phyloP scores from a whole-genome alignment of 2,888 invertebrate species.

The Acanthopleura granulata region DNA sequence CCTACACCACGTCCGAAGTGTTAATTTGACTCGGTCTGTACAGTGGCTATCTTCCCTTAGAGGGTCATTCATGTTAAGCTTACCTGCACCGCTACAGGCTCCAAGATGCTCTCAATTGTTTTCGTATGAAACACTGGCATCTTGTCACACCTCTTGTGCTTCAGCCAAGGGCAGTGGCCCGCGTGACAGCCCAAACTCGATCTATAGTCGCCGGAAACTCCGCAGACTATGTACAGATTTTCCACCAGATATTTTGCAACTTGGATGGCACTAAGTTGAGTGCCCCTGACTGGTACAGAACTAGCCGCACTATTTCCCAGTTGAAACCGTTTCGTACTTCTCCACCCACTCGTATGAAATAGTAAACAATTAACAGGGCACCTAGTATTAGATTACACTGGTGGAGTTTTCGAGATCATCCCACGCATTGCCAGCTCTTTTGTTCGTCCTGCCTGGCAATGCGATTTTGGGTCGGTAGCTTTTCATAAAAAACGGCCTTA shows the following conservation, averaged over 20 bases:
- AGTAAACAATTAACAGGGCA: background rate
- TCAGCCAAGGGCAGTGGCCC: background rate
- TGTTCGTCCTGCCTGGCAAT: too few species aligned
- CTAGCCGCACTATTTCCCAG: background rate
- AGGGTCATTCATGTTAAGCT: constrained; percentile 29
- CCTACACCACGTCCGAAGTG: too few species aligned
- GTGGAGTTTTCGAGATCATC: too few species aligned
- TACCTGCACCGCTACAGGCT: constrained; percentile 99
- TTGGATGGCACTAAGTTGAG: background rate
- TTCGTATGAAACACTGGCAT: constrained; percentile 99
- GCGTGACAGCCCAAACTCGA: too few species aligned
- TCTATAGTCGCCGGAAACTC: too few species aligned
- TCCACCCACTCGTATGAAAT: constrained; percentile 1
- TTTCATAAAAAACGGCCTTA: background rate
- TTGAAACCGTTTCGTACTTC: background rate
- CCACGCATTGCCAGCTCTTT: too few species aligned
- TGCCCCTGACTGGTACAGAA: background rate
- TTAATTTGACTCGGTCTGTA: too few species aligned
- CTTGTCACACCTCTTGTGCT: constrained; percentile 27
- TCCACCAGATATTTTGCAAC: constrained; percentile 1
- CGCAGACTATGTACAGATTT: background rate
- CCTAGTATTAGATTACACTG: too few species aligned
- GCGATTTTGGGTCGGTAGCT: too few species aligned
- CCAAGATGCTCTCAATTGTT: constrained; percentile 99
- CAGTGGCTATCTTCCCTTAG: too few species aligned